Conservation (phyloP, 1,140 invertebrate species). For the Aporrectodea caliginosa region DNA sequence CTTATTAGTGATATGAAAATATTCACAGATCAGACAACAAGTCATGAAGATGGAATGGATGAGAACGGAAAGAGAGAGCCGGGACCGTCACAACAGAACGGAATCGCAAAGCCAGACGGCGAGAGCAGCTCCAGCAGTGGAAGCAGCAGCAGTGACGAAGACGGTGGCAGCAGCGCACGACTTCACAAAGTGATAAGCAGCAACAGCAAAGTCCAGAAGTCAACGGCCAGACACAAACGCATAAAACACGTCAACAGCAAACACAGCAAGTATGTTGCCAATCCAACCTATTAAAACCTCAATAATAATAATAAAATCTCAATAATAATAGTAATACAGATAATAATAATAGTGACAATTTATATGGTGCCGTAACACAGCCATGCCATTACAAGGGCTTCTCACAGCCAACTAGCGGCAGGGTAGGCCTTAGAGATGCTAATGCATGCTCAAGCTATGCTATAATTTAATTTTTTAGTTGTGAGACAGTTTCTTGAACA, state of each 20-base stretch:
- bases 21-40: neutral
- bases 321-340: too few species aligned
- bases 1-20: neutral
- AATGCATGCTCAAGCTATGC: too few species aligned
- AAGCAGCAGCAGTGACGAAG: constrained; percentile 21
- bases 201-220: neutral
- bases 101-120: neutral
- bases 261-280: constrained; percentile 21
- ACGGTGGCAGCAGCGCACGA: constrained; percentile 1
- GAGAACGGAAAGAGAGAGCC: constrained; percentile 13
- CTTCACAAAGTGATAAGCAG: neutral
- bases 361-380: too few species aligned
- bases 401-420: too few species aligned
- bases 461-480: too few species aligned
- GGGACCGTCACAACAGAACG: neutral
- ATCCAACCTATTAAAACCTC: too few species aligned
- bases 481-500: too few species aligned
- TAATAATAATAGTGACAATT: too few species aligned
- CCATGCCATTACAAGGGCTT: too few species aligned
- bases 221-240: constrained; percentile 1
- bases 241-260: constrained; percentile 4
- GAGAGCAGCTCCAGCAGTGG: constrained; percentile 13
- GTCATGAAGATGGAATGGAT: neutral
- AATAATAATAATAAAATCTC: too few species aligned
- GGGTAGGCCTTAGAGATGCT: too few species aligned